Percentiles rank a stretch among this genome's conserved stretches.
These are phyloP conservation scores for Beris chalybata DNA, from an alignment of 2,888 invertebrate genomes.

Conservation along the genomic window DNA sequence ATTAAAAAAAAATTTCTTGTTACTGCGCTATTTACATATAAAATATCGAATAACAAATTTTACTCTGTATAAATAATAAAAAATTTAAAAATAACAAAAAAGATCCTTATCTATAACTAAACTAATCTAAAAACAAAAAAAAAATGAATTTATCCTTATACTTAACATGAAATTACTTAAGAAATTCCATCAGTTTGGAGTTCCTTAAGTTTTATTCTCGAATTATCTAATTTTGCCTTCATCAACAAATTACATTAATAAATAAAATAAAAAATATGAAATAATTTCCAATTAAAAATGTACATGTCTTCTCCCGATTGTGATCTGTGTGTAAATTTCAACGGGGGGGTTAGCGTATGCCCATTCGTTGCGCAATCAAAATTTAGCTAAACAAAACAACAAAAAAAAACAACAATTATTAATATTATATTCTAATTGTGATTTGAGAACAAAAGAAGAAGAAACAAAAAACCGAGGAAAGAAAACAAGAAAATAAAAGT, in stretches of 20 bases:
- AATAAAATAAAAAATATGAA: conserved; percentile 14
- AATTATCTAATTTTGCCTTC: conserved; percentile 29
- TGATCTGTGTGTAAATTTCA: too few relatives aligned
- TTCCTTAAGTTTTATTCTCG: conserved; percentile 23
- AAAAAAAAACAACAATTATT: conserved; percentile 4
- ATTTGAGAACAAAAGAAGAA: conserved; percentile 9
- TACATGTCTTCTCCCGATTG: conserved; percentile 23
- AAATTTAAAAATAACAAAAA: not conserved
- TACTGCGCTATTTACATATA: too few relatives aligned
- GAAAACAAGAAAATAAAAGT: conserved; percentile 12
- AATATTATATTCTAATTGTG: conserved; percentile 28
- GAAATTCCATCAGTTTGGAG: conserved; percentile 19
- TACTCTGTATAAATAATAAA: too few relatives aligned
- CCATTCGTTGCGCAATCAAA: conserved; percentile 33
- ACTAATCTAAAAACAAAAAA: conserved; percentile 3
- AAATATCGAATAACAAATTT: too few relatives aligned
- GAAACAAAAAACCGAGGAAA: conserved; percentile 4
- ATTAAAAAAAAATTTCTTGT: too few relatives aligned
- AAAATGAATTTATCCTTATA: conserved; percentile 11
- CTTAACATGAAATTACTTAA: conserved; percentile 28
- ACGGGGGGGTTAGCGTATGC: conserved; percentile 15
- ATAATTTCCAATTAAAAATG: conserved; percentile 14
- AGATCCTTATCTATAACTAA: conserved; percentile 22
- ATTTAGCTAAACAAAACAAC: conserved; percentile 26
- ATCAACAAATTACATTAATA: too few relatives aligned